Base-by-base conservation (phyloP, 2,888 invertebrate species). In the Boloria selene region DNA sequence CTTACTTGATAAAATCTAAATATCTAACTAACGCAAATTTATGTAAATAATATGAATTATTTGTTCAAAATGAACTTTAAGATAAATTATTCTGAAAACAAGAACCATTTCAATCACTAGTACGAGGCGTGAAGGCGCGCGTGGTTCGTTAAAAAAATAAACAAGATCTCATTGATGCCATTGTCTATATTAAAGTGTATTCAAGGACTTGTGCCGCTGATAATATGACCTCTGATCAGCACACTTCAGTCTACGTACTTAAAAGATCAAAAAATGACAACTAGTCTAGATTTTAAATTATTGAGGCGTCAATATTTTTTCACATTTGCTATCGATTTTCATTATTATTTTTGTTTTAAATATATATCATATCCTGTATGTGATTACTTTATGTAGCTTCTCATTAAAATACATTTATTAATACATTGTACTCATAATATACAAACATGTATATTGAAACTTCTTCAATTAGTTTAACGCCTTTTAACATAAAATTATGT, bases 161-260 rank as follows among this genome's bases (percentile, higher is more conserved):
- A 73, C 67, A 71, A 72, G 69, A 61, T 56, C 69, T 76, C 69
- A 75, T 75, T 75, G 75, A 68, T 72, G 65, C 59, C 54, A 72
- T 71, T 72, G 69, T 69, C 68, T 70, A 70, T 61, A 74, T 74
- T 73, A 73, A 74, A 73, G 65, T 59, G 72, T 71, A 55, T 71
- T 70, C 73, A 76, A 75, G 76, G 75, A 70, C 69, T 55, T 51
- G 42, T 38, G 49, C 22, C 53, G 51, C n/a, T 47, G 53, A 49
- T 61, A 53, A 51, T 64, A 31, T 65, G 56, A 62, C 58, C 61
- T 61, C 18, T 59, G 65, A 18, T 16, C 59, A 38, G 49, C 22
- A 26, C 53, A 22, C 4, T 13, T 18, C 16, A 55, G 18, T 51
- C 45, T 56, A 58, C 44, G 44, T 38, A 51, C 18, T 42, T 42